Evolutionary conservation across 2,113 vertebrate genomes (phyloP).

Genomic region (Chloropsis hardwickii): DNA sequence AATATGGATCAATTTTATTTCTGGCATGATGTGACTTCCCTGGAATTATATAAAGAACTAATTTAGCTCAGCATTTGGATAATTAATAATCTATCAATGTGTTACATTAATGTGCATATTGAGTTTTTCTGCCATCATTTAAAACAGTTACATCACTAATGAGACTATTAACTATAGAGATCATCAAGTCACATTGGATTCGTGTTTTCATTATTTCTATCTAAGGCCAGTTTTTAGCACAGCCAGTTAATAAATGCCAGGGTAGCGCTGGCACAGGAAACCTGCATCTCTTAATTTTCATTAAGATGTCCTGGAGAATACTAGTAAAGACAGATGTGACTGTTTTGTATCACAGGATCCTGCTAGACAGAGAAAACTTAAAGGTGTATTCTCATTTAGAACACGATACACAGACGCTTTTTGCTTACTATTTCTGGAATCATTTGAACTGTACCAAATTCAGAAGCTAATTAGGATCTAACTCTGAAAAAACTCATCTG

Average conservation of each 20-base stretch:
- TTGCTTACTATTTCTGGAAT: not conserved
- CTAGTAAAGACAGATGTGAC: not conserved
- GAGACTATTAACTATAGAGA: conserved; percentile 57
- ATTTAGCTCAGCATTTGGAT: not conserved
- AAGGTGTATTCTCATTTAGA: not conserved
- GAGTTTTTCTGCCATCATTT: conserved; percentile 62
- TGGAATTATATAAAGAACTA: not conserved
- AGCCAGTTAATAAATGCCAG: conserved; percentile 50
- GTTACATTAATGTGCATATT: conserved; percentile 43
- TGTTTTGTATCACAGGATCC: not conserved
- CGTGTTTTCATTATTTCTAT: conserved; percentile 57
- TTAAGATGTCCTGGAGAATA: not conserved
- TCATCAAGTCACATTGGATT: conserved; percentile 43
- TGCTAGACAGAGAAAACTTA: not conserved
- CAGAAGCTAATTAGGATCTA: not conserved
- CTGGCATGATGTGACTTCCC: not conserved
- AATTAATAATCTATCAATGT: conserved; percentile 62
- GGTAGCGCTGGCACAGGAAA: not conserved
- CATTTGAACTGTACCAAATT: not conserved
- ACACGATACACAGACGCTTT: not conserved
- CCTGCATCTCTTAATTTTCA: conserved; percentile 19
- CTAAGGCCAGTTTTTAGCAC: conserved; percentile 38
- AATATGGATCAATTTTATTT: not conserved
- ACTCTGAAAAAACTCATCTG: not conserved
- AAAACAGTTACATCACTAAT: conserved; percentile 60